These are phyloP conservation scores for Epirrhoe tristata DNA, from an alignment of 2,888 invertebrate species.

Conservation along the genomic window DNA sequence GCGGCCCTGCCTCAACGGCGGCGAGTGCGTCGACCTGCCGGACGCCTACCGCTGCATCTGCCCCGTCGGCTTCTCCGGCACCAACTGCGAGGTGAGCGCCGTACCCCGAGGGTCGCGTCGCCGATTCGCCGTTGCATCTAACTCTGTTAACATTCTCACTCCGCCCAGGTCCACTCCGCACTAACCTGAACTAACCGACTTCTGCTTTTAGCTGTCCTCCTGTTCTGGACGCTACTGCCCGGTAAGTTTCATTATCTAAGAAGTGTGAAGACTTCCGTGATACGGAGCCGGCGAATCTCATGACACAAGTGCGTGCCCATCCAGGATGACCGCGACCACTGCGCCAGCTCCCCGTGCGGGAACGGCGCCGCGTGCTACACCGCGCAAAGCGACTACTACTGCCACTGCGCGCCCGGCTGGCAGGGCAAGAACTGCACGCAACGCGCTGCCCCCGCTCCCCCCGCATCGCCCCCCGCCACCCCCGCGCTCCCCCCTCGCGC, in stretches of 20 bases:
- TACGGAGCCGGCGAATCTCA: background rate
- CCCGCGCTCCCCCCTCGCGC: conserved; percentile 54
- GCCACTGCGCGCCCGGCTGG: conserved; percentile 95
- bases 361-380: conserved; percentile 95
- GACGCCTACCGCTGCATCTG: conserved; percentile 95
- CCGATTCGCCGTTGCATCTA: background rate
- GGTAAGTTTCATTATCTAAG: conserved; percentile 63
- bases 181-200: conserved; percentile 70
- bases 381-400: conserved; percentile 95
- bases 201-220: conserved; percentile 81
- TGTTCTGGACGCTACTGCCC: conserved; percentile 75
- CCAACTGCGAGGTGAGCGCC: conserved; percentile 92
- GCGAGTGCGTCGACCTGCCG: conserved; percentile 94
- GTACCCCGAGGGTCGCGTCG: background rate
- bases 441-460: conserved; percentile 75
- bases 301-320: background rate
- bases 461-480: conserved; percentile 70
- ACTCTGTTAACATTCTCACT: conserved; percentile 21
- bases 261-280: too few relatives aligned
- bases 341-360: conserved; percentile 94
- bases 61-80: conserved; percentile 94
- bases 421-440: conserved; percentile 94
- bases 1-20: conserved; percentile 95
- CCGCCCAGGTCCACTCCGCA: conserved; percentile 45
- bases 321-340: conserved; percentile 94